Evolutionary conservation across 2,888 invertebrate species (phyloP), one percentile per base, ranked within the genome.

Genomic region (Drosophila greeni): DNA sequence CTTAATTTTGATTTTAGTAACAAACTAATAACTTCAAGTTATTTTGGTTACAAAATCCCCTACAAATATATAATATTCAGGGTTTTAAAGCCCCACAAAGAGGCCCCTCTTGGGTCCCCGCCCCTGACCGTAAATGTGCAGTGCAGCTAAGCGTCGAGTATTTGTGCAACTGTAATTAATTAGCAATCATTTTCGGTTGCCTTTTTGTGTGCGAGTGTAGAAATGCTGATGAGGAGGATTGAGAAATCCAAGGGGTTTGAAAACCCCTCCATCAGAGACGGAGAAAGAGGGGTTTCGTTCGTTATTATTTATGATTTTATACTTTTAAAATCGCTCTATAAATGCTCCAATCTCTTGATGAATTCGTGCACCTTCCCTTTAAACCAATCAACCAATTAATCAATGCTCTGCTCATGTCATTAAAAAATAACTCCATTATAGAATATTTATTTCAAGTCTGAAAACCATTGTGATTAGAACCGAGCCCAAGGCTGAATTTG

Each of bases 141-240:
- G 16, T 49, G 61, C 61, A 36, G 60, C 26, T 24, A 20, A n/a
- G 39, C 59, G 16, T 31, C 36, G 12, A 23, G 42, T 24, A 16
- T 62, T 64, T 62, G 52, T 72, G 80, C 74, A 80, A 74, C 79
- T 74, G 79, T 79, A 76, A 82, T 77, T 77, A 79, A 82, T 79
- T 74, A 72, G 42, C 52, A 64, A 75, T 79, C 52, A 71, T 69
- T 67, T 61, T 72, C 33, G 40, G 45, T 58, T 61, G 54, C 47
- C 64, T 60, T 64, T 54, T 48, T 49, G 40, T 54, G 54, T 58
- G 20, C n/a, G 55, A 49, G 66, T 73, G 64, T 66, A 57, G 66
- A 66, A 66, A 57, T 66, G 66, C 34, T 47, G 51, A 56, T 33
- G 66, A 43, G 42, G 36, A 62, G 51, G 43, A 62, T 64, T 64